Percentiles rank a stretch among this genome's conserved stretches.
Conservation (phyloP, 2,888 invertebrate genomes). For the Eristalis arbustorum region DNA sequence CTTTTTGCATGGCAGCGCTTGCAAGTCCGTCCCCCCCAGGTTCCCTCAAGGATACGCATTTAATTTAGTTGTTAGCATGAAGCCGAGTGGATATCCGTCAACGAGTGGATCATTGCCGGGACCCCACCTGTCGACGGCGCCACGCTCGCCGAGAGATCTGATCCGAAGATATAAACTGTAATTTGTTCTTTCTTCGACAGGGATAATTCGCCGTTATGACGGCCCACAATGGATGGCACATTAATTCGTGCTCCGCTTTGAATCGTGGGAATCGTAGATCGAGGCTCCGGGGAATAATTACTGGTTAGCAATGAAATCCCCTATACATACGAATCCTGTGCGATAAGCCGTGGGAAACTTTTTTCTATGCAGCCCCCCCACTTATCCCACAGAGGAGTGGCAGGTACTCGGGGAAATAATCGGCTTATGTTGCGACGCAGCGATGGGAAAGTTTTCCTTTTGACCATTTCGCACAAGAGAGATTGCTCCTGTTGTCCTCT, state of each 20-base stretch:
- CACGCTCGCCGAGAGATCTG: constrained; percentile 1
- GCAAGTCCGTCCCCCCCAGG: background rate
- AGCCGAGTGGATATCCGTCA: constrained; percentile 47
- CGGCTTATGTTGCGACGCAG: constrained; percentile 37
- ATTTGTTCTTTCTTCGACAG: constrained; percentile 21
- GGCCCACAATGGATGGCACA: constrained; percentile 21
- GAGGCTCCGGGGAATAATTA: constrained; percentile 56
- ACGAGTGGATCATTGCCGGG: constrained; percentile 35
- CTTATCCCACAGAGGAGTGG: background rate
- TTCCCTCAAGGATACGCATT: constrained; percentile 48
- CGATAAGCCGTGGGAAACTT: constrained; percentile 44
- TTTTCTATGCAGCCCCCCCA: constrained; percentile 38
- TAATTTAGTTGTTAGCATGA: constrained; percentile 60
- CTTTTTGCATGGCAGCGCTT: background rate
- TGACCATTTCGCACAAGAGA: background rate
- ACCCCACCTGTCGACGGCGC: constrained; percentile 42
- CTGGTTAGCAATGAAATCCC: constrained; percentile 59
- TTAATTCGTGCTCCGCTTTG: background rate
- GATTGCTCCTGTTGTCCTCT: background rate
- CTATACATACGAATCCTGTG: constrained; percentile 35
- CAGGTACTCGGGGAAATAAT: constrained; percentile 32
- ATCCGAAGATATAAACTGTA: constrained; percentile 49
- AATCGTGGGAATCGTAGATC: background rate
- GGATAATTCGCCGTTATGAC: constrained; percentile 28
- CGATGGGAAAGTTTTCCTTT: background rate